Evolutionary conservation across 23 tunicate species (phyloP).

Genomic region (Ciona savignyi): DNA sequence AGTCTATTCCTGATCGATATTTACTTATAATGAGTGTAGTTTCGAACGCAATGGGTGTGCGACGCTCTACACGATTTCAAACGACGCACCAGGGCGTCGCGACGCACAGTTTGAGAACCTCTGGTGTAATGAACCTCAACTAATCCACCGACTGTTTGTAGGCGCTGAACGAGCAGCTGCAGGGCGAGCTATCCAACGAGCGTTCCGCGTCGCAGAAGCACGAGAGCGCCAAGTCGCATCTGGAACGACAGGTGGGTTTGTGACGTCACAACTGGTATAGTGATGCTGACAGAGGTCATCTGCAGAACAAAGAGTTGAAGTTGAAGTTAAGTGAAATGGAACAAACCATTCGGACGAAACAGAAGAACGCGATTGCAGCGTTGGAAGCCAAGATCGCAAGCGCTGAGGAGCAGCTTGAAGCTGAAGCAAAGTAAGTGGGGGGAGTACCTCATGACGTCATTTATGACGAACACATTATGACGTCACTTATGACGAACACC

Average conservation of each 20-base stretch:
- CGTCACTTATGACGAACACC: not conserved
- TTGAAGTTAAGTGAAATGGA: conserved; percentile 85
- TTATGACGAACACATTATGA: no score
- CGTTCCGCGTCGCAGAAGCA: conserved; percentile 55
- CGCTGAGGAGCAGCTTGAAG: conserved; percentile 81
- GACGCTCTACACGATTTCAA: no score
- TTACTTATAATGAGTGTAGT: no score
- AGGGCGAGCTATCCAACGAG: conserved; percentile 61
- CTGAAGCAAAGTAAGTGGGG: conserved; percentile 67
- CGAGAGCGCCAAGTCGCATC: conserved; percentile 52
- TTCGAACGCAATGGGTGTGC: no score
- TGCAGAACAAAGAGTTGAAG: conserved; percentile 87
- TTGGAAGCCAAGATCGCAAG: conserved; percentile 73
- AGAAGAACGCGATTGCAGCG: conserved; percentile 88
- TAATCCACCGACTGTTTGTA: no score
- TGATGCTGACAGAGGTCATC: no score
- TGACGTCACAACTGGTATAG: not conserved
- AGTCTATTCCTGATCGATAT: no score
- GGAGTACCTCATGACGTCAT: conserved; percentile 82
- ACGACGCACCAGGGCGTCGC: no score
- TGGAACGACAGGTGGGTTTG: conserved; percentile 67
- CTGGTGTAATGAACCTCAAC: no score
- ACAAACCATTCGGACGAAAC: conserved; percentile 81
- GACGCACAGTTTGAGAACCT: no score
- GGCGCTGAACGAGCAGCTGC: conserved; percentile 76